phyloP scores from a whole-genome alignment of 2,888 invertebrate species.

The Synanthedon vespiformis region DNA sequence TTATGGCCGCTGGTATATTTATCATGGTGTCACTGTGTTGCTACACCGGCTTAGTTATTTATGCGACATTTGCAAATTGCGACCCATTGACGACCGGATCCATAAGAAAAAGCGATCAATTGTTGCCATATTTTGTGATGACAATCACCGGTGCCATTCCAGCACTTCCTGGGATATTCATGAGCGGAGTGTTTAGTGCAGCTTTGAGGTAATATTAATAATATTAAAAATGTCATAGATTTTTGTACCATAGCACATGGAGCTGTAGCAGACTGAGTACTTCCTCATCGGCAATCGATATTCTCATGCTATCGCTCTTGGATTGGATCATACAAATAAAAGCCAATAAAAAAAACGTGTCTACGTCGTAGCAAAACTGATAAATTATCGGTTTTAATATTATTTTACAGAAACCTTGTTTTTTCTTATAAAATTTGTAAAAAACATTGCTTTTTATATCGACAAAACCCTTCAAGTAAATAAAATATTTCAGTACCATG shows the following conservation, averaged over 20 bases:
- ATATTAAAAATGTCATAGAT: no score
- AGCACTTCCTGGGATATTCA: slow-evolving; percentile 86
- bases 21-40: slow-evolving; percentile 82
- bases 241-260: no score
- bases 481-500: slow-evolving; percentile 72
- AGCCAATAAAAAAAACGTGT: no score
- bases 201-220: slow-evolving; percentile 75
- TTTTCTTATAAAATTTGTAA: no score
- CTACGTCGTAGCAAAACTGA: no score
- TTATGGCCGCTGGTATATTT: slow-evolving; percentile 83
- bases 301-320: no score
- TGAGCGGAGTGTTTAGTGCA: slow-evolving; percentile 89
- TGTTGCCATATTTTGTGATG: slow-evolving; percentile 87
- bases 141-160: slow-evolving; percentile 78
- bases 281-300: no score
- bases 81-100: slow-evolving; percentile 85
- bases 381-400: no score
- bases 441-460: neutral
- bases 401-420: no score
- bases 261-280: no score
- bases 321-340: no score
- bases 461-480: no score
- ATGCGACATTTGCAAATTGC: slow-evolving; percentile 85
- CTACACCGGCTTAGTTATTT: slow-evolving; percentile 88
- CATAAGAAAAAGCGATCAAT: slow-evolving; percentile 78